These are phyloP conservation scores for Brachynemurus nebulosus DNA, from an alignment of 2,888 invertebrate species.

Conservation along the genomic window DNA sequence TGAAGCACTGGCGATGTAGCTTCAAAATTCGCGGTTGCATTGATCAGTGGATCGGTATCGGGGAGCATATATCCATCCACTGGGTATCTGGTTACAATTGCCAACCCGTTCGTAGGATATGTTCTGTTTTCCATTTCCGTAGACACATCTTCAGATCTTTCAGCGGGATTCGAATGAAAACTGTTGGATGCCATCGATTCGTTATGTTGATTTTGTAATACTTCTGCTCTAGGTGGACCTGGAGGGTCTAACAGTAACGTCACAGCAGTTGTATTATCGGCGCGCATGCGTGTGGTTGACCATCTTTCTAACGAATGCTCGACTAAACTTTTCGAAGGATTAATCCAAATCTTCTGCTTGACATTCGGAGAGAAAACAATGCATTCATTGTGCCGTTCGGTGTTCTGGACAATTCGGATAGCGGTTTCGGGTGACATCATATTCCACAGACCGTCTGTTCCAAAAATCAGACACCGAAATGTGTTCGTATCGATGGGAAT, in stretches of 20 bases:
- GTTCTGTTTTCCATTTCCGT: constrained; percentile 17
- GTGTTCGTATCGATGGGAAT: constrained; percentile 63
- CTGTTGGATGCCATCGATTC: not conserved
- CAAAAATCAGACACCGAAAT: constrained; percentile 81
- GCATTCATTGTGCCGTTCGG: constrained; percentile 66
- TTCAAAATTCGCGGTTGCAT: too few species aligned
- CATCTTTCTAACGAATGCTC: constrained; percentile 70
- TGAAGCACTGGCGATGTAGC: too few species aligned
- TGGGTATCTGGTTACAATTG: constrained; percentile 35
- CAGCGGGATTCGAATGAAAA: constrained; percentile 11
- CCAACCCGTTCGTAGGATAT: constrained; percentile 34
- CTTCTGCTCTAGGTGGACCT: constrained; percentile 59
- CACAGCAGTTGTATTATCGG: constrained; percentile 93
- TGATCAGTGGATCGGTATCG: too few species aligned
- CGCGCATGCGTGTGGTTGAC: constrained; percentile 73
- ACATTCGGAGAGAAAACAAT: constrained; percentile 32
- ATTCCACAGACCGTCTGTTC: constrained; percentile 96
- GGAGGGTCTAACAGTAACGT: constrained; percentile 84
- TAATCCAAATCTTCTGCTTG: constrained; percentile 47
- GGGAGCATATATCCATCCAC: not conserved
- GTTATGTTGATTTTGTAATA: constrained; percentile 29
- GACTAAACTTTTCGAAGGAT: constrained; percentile 84
- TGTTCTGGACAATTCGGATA: constrained; percentile 69
- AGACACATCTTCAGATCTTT: constrained; percentile 17
- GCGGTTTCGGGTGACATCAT: constrained; percentile 77